Evolutionary conservation across 1,140 invertebrate genomes (phyloP).

Genomic region (Campoletis sonorensis): DNA sequence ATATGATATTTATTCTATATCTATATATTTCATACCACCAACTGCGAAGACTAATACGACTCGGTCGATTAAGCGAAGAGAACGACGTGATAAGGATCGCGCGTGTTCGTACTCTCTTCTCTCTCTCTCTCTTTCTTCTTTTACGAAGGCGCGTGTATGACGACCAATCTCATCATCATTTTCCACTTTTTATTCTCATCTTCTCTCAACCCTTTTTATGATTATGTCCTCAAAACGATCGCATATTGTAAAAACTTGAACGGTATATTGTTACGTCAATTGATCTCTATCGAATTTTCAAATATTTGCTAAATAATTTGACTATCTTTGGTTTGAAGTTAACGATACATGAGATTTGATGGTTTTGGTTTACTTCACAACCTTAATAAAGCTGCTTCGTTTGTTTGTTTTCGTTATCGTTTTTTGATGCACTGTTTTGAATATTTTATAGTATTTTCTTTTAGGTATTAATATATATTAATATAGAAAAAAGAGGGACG

Average conservation of each 20-base stretch:
- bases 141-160: neutral
- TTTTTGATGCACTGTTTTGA: neutral
- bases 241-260: neutral
- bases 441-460: neutral
- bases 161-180: conserved; percentile 16
- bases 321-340: too few species aligned
- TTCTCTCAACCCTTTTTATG: neutral
- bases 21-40: conserved; percentile 42
- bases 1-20: neutral
- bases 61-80: conserved; percentile 28
- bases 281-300: too few species aligned
- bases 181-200: conserved; percentile 18
- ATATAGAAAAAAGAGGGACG: neutral
- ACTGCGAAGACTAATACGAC: conserved; percentile 29
- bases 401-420: too few species aligned
- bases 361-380: too few species aligned
- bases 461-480: too few species aligned
- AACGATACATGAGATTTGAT: too few species aligned
- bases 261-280: neutral
- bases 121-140: neutral
- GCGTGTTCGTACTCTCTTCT: conserved; percentile 5
- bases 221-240: neutral
- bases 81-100: conserved; percentile 25
- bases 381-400: too few species aligned
- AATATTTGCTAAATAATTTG: too few species aligned